Conservation (phyloP, 2,797 vertebrate genomes). For the Limosa lapponica region DNA sequence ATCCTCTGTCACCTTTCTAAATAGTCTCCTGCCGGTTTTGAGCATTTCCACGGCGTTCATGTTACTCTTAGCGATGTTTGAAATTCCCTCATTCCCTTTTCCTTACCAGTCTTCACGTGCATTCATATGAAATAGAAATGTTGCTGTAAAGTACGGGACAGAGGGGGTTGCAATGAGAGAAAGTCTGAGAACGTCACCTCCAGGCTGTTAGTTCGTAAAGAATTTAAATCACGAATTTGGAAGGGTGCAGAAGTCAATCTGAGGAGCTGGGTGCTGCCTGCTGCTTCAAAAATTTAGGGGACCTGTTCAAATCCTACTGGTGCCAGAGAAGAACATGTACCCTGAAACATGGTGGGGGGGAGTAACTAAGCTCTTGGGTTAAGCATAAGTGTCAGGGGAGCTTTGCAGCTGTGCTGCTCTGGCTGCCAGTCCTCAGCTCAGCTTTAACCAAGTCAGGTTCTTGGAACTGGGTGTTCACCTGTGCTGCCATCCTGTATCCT, state of each 20-base stretch:
- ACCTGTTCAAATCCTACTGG: not conserved
- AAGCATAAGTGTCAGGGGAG: rapidly evolving
- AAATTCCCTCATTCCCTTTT: not conserved
- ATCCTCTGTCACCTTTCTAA: not conserved
- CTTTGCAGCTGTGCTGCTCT: not conserved
- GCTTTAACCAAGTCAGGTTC: not conserved
- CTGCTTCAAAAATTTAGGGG: not conserved
- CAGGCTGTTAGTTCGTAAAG: not conserved
- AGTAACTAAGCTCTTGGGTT: not conserved
- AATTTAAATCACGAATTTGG: not conserved
- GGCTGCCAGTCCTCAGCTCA: not conserved
- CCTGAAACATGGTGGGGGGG: not conserved
- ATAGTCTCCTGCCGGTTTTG: not conserved
- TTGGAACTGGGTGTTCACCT: not conserved
- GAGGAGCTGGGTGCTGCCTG: not conserved
- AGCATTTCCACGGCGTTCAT: not conserved
- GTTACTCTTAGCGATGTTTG: not conserved
- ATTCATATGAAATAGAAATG: not conserved
- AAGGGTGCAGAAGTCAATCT: not conserved
- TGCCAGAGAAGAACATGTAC: not conserved
- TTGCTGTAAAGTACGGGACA: not conserved
- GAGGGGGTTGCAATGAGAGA: not conserved
- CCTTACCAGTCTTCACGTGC: not conserved
- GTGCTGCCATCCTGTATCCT: not conserved
- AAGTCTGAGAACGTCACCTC: rapidly evolving